phyloP scores from a whole-genome alignment of 2,113 vertebrate genomes.

The Poeciliopsis turrubarensis region DNA sequence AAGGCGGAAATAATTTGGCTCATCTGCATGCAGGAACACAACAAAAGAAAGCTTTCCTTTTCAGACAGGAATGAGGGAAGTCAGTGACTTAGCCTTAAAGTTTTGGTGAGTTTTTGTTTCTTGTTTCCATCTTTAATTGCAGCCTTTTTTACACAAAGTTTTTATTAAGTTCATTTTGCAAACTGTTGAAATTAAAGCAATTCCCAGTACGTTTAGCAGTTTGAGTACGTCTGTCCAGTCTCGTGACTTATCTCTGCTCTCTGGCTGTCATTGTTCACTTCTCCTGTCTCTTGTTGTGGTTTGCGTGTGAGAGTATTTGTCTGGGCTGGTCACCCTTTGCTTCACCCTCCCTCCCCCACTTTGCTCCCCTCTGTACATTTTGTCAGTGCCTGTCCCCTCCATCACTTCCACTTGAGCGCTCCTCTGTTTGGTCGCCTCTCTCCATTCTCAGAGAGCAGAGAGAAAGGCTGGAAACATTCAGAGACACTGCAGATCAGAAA shows the following conservation, averaged over 20 bases:
- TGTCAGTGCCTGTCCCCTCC: slow-evolving; percentile 72
- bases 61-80: slow-evolving; percentile 44
- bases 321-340: slow-evolving; percentile 56
- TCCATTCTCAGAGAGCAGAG: slow-evolving; percentile 56
- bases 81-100: slow-evolving; percentile 29
- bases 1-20: slow-evolving; percentile 29
- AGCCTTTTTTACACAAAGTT: slow-evolving; percentile 5
- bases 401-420: slow-evolving; percentile 79
- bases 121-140: neutral
- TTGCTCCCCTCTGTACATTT: slow-evolving; percentile 69
- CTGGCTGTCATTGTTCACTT: slow-evolving; percentile 62
- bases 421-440: slow-evolving; percentile 68
- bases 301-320: slow-evolving; percentile 77
- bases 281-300: slow-evolving; percentile 66
- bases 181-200: neutral
- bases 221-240: slow-evolving; percentile 26
- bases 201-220: slow-evolving; percentile 7
- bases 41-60: slow-evolving; percentile 19
- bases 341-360: slow-evolving; percentile 44
- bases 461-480: slow-evolving; percentile 46
- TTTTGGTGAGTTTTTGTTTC: slow-evolving; percentile 69
- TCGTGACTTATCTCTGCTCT: slow-evolving; percentile 40
- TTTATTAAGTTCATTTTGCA: slow-evolving; percentile 19
- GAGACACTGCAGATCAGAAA: slow-evolving; percentile 56
- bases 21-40: slow-evolving; percentile 22